Evolutionary conservation across 2,113 vertebrate genomes (phyloP).

Genomic region (Paraplagusia blochii): DNA sequence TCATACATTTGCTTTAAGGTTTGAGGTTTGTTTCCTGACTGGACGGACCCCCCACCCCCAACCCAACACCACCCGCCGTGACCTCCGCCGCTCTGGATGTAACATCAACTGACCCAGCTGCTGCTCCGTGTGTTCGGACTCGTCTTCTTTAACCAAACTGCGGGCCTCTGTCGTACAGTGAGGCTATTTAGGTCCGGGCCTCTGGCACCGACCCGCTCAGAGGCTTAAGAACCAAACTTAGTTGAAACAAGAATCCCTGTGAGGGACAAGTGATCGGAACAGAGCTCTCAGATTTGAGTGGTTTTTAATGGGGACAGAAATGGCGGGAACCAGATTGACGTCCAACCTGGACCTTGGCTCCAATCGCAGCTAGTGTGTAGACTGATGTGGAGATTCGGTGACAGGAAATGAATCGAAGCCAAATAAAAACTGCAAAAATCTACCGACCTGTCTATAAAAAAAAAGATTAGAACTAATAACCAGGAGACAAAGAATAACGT

Average conservation of each 20-base stretch:
- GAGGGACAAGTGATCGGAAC: slow-evolving; percentile 26
- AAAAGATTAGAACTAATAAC: too few species aligned
- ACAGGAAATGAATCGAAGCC: too few species aligned
- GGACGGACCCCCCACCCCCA: slow-evolving; percentile 28
- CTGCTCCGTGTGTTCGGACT: slow-evolving; percentile 23
- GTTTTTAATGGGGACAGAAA: slow-evolving; percentile 2
- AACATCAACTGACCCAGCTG: slow-evolving; percentile 68
- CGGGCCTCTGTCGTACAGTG: slow-evolving; percentile 54
- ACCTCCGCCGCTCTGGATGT: slow-evolving; percentile 46
- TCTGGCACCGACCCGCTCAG: slow-evolving; percentile 52
- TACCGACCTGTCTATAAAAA: too few species aligned
- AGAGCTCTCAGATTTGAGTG: neutral
- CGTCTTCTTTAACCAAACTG: slow-evolving; percentile 62
- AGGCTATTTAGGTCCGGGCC: slow-evolving; percentile 66
- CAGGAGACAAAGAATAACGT: too few species aligned
- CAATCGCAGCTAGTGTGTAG: too few species aligned
- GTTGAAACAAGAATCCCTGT: slow-evolving; percentile 48
- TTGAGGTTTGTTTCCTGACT: slow-evolving; percentile 52
- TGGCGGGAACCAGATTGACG: neutral
- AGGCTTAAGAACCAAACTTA: slow-evolving; percentile 62
- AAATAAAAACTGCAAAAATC: too few species aligned
- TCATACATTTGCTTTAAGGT: slow-evolving; percentile 44
- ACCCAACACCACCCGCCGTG: slow-evolving; percentile 23
- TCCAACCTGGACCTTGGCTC: too few species aligned
- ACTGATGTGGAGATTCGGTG: too few species aligned